Evolutionary conservation across 1,140 invertebrate genomes (phyloP).

Genomic region (Copidosoma floridanum): DNA sequence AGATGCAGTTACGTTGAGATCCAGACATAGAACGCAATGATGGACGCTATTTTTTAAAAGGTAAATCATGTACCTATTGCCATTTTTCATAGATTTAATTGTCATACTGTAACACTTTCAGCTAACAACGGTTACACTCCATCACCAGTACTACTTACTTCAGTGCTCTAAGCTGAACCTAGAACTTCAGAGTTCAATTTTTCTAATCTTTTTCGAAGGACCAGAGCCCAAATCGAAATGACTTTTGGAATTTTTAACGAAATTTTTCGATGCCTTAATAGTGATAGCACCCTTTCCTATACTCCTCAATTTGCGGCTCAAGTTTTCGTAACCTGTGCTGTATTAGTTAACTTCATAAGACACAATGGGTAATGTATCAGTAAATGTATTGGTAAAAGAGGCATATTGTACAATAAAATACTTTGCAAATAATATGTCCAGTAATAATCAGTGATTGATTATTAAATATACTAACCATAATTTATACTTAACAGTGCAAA

Average conservation of each 20-base stretch:
- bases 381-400: not conserved
- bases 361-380: not conserved
- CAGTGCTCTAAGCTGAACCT: not conserved
- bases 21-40: not conserved
- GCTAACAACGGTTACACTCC: not conserved
- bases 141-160: not conserved
- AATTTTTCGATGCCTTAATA: not conserved
- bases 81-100: not conserved
- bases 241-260: not conserved
- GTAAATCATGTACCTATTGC: not conserved
- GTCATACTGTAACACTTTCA: too few relatives aligned
- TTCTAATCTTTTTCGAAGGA: not conserved
- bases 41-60: not conserved
- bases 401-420: not conserved
- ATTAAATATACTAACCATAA: not conserved
- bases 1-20: not conserved
- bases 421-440: not conserved
- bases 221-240: not conserved
- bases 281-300: not conserved
- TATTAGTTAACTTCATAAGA: not conserved
- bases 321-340: not conserved
- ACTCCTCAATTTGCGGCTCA: not conserved
- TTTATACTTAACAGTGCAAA: too few relatives aligned
- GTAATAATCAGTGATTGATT: not conserved
- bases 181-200: not conserved